These are phyloP conservation scores for Triplophysa yarkandensis DNA, from an alignment of 2,797 vertebrate species.

Conservation along the genomic window DNA sequence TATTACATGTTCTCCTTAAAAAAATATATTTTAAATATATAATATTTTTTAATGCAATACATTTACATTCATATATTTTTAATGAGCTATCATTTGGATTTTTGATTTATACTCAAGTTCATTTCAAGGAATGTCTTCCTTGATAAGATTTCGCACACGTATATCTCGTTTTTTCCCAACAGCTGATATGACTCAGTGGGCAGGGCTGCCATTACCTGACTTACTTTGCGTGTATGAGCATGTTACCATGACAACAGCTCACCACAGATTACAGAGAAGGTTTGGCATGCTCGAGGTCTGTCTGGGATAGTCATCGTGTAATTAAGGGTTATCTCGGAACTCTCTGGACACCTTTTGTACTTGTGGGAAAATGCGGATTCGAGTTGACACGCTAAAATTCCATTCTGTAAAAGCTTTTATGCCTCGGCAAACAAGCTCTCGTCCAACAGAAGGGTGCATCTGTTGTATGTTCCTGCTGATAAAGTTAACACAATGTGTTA, in stretches of 20 bases:
- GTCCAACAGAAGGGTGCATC: background rate
- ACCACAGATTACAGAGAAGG: slow-evolving; percentile 79
- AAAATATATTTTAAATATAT: too few relatives aligned
- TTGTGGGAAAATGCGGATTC: slow-evolving; percentile 56
- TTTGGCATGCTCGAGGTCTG: slow-evolving; percentile 65
- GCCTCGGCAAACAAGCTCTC: background rate
- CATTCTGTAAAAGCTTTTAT: background rate
- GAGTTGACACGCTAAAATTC: slow-evolving; percentile 25
- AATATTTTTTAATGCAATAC: background rate
- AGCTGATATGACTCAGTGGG: slow-evolving; percentile 68
- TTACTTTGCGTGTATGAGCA: slow-evolving; percentile 69
- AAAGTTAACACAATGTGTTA: background rate
- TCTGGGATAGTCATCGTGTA: slow-evolving; percentile 72
- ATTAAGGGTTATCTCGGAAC: slow-evolving; percentile 71
- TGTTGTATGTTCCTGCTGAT: background rate
- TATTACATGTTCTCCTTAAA: too few relatives aligned
- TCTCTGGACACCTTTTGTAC: slow-evolving; percentile 53
- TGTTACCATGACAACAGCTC: slow-evolving; percentile 68
- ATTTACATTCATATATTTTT: background rate
- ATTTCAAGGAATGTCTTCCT: slow-evolving; percentile 12
- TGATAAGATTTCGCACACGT: slow-evolving; percentile 30
- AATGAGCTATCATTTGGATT: too few relatives aligned
- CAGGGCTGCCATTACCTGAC: slow-evolving; percentile 62
- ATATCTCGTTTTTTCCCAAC: slow-evolving; percentile 46
- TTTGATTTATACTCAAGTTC: too few relatives aligned